phyloP scores from a whole-genome alignment of 2,797 vertebrate species.

The Podarcis lilfordi region DNA sequence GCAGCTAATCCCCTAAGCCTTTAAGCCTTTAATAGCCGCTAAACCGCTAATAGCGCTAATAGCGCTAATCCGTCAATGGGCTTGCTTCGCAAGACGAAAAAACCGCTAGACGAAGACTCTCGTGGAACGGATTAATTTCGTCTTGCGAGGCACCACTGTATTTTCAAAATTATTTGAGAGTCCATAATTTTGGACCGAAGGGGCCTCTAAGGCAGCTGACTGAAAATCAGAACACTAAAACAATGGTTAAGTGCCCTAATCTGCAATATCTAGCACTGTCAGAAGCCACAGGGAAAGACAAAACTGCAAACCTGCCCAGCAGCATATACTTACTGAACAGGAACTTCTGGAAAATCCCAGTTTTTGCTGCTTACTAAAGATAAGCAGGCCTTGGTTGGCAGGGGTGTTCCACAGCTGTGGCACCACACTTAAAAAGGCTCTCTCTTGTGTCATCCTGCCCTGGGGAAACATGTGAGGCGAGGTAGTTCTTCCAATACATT shows the following conservation, averaged over 20 bases:
- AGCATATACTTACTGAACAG: too few relatives aligned
- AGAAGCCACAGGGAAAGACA: too few relatives aligned
- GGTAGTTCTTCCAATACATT: neutral
- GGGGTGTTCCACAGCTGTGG: neutral
- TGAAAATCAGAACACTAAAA: neutral
- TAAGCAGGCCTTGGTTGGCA: neutral
- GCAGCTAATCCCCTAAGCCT: too few relatives aligned
- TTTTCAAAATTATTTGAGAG: neutral
- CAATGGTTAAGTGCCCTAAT: neutral
- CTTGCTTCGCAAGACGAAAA: too few relatives aligned
- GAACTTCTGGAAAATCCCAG: neutral
- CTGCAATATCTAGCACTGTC: neutral
- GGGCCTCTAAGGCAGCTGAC: neutral
- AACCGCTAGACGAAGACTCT: too few relatives aligned
- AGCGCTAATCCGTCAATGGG: too few relatives aligned
- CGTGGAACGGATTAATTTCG: too few relatives aligned
- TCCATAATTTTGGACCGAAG: neutral
- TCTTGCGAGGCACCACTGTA: too few relatives aligned
- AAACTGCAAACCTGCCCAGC: too few relatives aligned
- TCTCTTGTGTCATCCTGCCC: neutral
- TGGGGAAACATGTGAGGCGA: neutral
- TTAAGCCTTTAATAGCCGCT: too few relatives aligned
- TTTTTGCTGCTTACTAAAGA: neutral
- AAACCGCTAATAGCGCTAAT: too few relatives aligned
- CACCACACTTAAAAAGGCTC: neutral